Evolutionary conservation across 2,888 invertebrate species (phyloP), one percentile per base, ranked within the genome.

Genomic region (Sceliomorpha sp.): DNA sequence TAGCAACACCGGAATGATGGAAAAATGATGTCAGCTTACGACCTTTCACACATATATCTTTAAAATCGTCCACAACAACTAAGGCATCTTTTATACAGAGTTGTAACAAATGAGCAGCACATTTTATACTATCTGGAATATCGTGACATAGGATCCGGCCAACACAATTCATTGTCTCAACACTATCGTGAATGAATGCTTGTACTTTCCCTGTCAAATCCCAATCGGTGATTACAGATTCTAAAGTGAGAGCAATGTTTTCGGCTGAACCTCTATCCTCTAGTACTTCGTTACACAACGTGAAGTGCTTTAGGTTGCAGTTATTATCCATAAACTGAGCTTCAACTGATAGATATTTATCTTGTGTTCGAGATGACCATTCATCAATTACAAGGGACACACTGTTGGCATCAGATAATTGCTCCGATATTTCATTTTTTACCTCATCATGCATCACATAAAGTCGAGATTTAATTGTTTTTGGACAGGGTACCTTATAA

Each of bases 81-180:
- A 53, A 26, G 5, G 24, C 42, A 53, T 42, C 42, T 14, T 34
- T 32, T 7, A 53, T 24, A 7, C 32, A 31, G 9, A 53, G 26
- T 34, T 53, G 53, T 8, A 53, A 42, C 9, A 42, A 32, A 15
- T 53, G 53, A 10, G 53, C 42, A 9, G 0, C 20, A 15, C 53
- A 53, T 24, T 53, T 53, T 32, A 53, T 42, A 9, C 34, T 53
- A 5, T 53, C 32, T 3, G 53, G 53, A 34, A 42, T 42, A 20
- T 24, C 20, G n/a, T n/a, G n/a, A n/a, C n/a, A n/a, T n/a, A n/a
- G n/a, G n/a, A n/a, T n/a, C n/a, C n/a, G n/a, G n/a, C n/a, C 32
- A 1, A 26, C 26, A 13, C 31, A 15, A 24, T 51, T 51, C 51
- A 51, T 51, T 4, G 29, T 29, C 10, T 27, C 37, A 9, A 42